Conservation (phyloP, 2,888 invertebrate species). For the Mechanitis mazaeus region DNA sequence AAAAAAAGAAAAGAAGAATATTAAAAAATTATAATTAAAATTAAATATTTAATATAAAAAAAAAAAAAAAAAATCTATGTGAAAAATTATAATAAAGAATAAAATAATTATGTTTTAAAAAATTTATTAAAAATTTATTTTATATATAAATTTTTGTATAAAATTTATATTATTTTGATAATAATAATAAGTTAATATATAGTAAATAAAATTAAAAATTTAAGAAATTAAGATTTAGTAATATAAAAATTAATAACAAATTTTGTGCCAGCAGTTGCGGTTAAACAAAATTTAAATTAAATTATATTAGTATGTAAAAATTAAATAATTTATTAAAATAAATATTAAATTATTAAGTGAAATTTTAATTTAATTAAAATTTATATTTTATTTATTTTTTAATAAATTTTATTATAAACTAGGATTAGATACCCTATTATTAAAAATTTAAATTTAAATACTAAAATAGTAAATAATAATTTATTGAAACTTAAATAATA, state of each 20-base stretch:
- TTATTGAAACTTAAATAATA: conserved; percentile 81
- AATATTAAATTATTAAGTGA: conserved; percentile 74
- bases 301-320: conserved; percentile 52
- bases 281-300: conserved; percentile 79
- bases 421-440: conserved; percentile 84
- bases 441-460: conserved; percentile 65
- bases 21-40: conserved; percentile 26
- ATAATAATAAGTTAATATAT: conserved; percentile 32
- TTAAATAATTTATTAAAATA: conserved; percentile 57
- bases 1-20: conserved; percentile 6
- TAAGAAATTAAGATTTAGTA: conserved; percentile 79
- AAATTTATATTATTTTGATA: conserved; percentile 55
- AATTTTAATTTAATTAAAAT: conserved; percentile 73
- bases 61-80: conserved; percentile 43
- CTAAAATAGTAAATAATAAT: conserved; percentile 76
- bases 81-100: conserved; percentile 38
- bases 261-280: conserved; percentile 84
- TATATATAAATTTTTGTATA: conserved; percentile 74
- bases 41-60: conserved; percentile 39
- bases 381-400: conserved; percentile 52
- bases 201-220: conserved; percentile 43
- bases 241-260: conserved; percentile 76
- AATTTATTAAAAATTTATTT: conserved; percentile 71
- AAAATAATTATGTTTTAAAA: conserved; percentile 69
- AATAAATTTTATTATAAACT: conserved; percentile 74